These are phyloP conservation scores for Drosophila falleni DNA, from an alignment of 2,888 invertebrate species.

Conservation along the genomic window DNA sequence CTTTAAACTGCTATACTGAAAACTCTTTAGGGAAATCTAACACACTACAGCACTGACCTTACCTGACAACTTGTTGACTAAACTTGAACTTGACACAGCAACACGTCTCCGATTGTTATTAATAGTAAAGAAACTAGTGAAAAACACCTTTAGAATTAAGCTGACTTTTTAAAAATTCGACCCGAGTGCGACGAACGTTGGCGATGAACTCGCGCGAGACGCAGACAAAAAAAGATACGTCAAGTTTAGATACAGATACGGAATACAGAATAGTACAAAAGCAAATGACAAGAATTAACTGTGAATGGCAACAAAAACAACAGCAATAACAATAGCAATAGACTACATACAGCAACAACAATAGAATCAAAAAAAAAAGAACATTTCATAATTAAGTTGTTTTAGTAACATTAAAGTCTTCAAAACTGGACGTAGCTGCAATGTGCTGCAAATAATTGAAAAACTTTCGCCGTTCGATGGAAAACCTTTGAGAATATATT, in stretches of 20 bases:
- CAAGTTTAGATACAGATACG: slow-evolving; percentile 41
- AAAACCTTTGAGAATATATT: slow-evolving; percentile 3
- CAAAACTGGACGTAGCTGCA: slow-evolving; percentile 42
- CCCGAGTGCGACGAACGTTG: slow-evolving; percentile 55
- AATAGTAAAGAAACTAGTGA: slow-evolving; percentile 2
- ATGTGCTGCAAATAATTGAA: slow-evolving; percentile 28
- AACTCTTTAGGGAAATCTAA: not conserved
- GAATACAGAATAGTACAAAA: slow-evolving; percentile 29
- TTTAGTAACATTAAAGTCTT: slow-evolving; percentile 27
- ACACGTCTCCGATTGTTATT: slow-evolving; percentile 1
- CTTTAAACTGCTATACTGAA: not conserved
- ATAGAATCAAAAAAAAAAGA: slow-evolving; percentile 15
- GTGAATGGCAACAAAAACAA: slow-evolving; percentile 32
- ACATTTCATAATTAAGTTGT: slow-evolving; percentile 52
- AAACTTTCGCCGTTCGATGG: slow-evolving; percentile 2
- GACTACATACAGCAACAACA: slow-evolving; percentile 11
- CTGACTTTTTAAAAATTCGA: slow-evolving; percentile 30
- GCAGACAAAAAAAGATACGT: slow-evolving; percentile 43
- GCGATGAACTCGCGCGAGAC: slow-evolving; percentile 58
- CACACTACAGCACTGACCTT: slow-evolving; percentile 3
- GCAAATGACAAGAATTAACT: slow-evolving; percentile 56
- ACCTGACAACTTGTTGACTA: slow-evolving; percentile 19
- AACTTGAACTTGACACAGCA: slow-evolving; percentile 15
- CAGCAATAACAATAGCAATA: slow-evolving; percentile 21
- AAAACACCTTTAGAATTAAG: slow-evolving; percentile 22